Percentiles rank a stretch among this genome's conserved stretches.
phyloP scores from a whole-genome alignment of 2,113 vertebrate genomes.

The Muntiacus muntjak region DNA sequence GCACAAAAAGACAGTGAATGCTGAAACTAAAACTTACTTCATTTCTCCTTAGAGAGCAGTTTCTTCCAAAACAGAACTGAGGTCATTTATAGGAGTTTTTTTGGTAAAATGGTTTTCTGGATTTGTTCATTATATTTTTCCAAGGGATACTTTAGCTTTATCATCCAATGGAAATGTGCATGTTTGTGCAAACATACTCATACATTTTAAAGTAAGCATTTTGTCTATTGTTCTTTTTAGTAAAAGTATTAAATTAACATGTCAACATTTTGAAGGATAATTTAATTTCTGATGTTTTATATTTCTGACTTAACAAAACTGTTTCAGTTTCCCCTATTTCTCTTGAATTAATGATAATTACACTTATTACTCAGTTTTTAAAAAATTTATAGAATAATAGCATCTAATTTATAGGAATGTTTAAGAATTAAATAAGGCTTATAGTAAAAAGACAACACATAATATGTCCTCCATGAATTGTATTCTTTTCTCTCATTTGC shows the following conservation, averaged over 20 bases:
- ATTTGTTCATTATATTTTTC: neutral
- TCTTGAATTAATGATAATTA: neutral
- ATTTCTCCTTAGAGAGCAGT: conserved; percentile 3
- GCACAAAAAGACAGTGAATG: conserved; percentile 39
- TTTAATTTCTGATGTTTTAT: neutral
- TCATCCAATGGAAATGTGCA: neutral
- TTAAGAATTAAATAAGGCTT: neutral
- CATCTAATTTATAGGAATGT: neutral
- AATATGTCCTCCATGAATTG: neutral
- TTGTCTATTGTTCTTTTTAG: conserved; percentile 34
- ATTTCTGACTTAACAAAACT: neutral
- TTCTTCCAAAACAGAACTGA: conserved; percentile 39
- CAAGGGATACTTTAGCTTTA: neutral
- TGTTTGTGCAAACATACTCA: neutral
- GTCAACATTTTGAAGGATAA: neutral
- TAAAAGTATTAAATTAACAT: neutral
- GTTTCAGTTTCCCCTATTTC: neutral
- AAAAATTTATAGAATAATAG: neutral
- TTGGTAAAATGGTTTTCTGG: neutral
- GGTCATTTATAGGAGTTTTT: conserved; percentile 47
- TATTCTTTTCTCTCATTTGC: neutral
- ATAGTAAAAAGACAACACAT: neutral
- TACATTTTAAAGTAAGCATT: neutral
- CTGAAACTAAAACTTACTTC: conserved; percentile 51
- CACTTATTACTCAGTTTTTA: neutral